Base-by-base conservation (phyloP, 2,888 invertebrate genomes). In the Agriotes lineatus region DNA sequence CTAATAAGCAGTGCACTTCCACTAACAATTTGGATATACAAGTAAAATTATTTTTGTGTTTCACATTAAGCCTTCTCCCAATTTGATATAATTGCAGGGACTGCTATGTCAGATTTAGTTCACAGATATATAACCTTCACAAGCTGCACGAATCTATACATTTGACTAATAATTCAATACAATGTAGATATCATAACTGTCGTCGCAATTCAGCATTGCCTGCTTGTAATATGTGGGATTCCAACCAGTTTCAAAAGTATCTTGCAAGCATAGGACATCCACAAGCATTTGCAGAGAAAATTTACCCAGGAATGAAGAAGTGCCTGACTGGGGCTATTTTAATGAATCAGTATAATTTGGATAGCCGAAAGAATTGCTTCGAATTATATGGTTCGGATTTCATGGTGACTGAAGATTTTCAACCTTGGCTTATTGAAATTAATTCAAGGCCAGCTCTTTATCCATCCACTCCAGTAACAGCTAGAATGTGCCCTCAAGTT, bases 321-420 rank as follows among this genome's bases (percentile, higher is more conserved):
- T 91, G 93, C 39, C 90, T 97, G 22, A 88, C 93, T 10, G 91
- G 93, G n/a, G 90, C 94, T 18, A 88, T 96, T 83, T 84, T 96
- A 62, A 90, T 92, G 57, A 91, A 94, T 56, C 91, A 95, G 82
- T 91, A 93, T 73, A 88, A 90, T 71, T 87, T 93, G 75, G 88
- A 90, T 35, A 84, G 88, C 16, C 86, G 90, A 69, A 89, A 89
- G 77, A 93, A 93, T 78, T 91, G 93, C 64, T 97, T 96, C 83
- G 96, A 97, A 82, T 81, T 96, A 35, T 96, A 95, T 80, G 97
- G 96, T 4, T 96, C 96, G 59, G 97, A 97, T 85, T 97, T 97
- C 82, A 92, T 97, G 87, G 82, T 97, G 35, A 93, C 94, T 65
- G 92, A 95, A 78, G 91, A 94, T 77, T 93, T 90, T 76, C 88